phyloP scores from a whole-genome alignment of 2,888 invertebrate species.

The Cryptophagus acutangulus region DNA sequence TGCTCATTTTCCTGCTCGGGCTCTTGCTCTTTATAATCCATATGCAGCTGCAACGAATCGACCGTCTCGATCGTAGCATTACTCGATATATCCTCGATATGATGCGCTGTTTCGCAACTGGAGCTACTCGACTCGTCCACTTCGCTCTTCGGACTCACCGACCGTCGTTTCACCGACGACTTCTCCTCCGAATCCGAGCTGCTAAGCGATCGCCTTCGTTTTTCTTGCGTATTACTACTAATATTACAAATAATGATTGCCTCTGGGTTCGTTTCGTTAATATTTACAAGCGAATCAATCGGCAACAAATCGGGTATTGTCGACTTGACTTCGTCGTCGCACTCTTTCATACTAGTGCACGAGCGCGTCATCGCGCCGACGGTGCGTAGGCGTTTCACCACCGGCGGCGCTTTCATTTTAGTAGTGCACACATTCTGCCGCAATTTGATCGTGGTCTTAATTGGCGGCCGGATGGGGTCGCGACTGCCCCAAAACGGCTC shows the following conservation, averaged over 20 bases:
- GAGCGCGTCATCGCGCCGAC: slow-evolving; percentile 66
- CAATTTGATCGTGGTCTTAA: slow-evolving; percentile 64
- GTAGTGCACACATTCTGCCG: slow-evolving; percentile 51
- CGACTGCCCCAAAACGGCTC: slow-evolving; percentile 94
- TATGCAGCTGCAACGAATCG: slow-evolving; percentile 32
- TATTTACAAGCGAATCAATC: slow-evolving; percentile 43
- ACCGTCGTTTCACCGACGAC: slow-evolving; percentile 36
- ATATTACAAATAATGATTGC: slow-evolving; percentile 44
- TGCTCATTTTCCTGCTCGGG: slow-evolving; percentile 13
- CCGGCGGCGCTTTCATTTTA: slow-evolving; percentile 31
- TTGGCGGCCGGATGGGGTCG: slow-evolving; percentile 52
- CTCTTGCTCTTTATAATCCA: slow-evolving; percentile 30
- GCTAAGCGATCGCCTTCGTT: slow-evolving; percentile 39
- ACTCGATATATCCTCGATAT: slow-evolving; percentile 30
- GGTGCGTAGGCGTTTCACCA: slow-evolving; percentile 49
- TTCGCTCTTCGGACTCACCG: slow-evolving; percentile 22
- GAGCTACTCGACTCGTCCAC: slow-evolving; percentile 31
- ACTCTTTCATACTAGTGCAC: slow-evolving; percentile 48
- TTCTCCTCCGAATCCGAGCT: slow-evolving; percentile 30
- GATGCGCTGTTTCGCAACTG: slow-evolving; percentile 26
- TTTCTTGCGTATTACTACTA: slow-evolving; percentile 36
- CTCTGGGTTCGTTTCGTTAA: slow-evolving; percentile 45
- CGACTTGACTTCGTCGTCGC: slow-evolving; percentile 32
- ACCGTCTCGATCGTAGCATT: slow-evolving; percentile 33
- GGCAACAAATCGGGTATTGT: slow-evolving; percentile 46